These are phyloP conservation scores for Phalangium opilio DNA, from an alignment of 2,888 invertebrate species.

Conservation along the genomic window DNA sequence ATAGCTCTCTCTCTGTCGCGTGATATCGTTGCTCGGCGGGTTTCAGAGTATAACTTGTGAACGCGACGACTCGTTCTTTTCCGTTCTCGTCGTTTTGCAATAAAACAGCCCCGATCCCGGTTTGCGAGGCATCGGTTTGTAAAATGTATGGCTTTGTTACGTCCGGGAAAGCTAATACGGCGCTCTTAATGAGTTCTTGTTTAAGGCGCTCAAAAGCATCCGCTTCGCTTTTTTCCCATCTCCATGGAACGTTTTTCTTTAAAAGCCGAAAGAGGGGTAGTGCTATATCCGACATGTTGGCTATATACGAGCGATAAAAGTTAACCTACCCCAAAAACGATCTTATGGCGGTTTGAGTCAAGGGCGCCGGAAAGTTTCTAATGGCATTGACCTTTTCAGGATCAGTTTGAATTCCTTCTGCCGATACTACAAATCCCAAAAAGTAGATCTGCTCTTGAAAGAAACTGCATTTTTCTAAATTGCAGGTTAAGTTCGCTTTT, in stretches of 20 bases:
- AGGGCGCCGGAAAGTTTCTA: neutral
- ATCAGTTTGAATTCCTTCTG: neutral
- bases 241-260: neutral
- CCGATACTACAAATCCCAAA: neutral
- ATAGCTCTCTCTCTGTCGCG: neutral
- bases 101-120: neutral
- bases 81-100: neutral
- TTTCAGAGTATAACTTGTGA: neutral
- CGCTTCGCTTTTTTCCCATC: neutral
- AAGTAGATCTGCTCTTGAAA: neutral
- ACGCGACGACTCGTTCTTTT: neutral
- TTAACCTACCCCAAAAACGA: neutral
- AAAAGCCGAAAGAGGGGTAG: neutral
- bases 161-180: neutral
- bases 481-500: neutral
- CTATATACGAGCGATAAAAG: neutral
- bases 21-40: neutral
- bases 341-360: neutral
- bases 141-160: neutral
- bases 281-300: neutral
- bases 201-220: neutral
- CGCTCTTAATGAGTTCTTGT: neutral
- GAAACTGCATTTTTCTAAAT: slow-evolving; percentile 3
- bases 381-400: neutral
- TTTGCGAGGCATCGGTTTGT: neutral